Conservation (phyloP, 2,888 invertebrate genomes). For the Agrotis puta region DNA sequence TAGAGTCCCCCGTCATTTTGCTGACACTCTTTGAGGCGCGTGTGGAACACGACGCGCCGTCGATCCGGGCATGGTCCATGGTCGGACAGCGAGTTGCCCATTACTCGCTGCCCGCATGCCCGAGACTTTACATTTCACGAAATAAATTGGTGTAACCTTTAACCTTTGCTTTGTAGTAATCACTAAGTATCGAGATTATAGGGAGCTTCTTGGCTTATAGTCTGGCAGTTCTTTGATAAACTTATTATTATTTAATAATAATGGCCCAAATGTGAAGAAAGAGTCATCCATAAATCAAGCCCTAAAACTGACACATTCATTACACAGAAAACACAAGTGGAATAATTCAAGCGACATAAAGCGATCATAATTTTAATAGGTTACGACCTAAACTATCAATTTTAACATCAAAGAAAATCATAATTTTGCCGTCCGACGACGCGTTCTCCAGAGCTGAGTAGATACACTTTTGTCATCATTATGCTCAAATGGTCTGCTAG, state of each 20-base stretch:
- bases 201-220: background rate
- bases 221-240: background rate
- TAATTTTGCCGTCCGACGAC: slow-evolving; percentile 11
- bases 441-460: slow-evolving; percentile 13
- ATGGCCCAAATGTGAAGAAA: background rate
- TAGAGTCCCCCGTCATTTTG: no score
- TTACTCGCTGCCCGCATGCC: no score
- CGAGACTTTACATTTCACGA: no score
- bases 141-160: no score
- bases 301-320: slow-evolving; percentile 37
- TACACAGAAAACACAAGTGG: slow-evolving; percentile 21
- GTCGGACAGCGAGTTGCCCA: no score
- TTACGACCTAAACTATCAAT: slow-evolving; percentile 49
- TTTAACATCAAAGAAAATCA: slow-evolving; percentile 50
- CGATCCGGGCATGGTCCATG: no score
- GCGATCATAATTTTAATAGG: slow-evolving; percentile 42
- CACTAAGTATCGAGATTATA: background rate
- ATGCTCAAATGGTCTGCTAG: slow-evolving; percentile 30
- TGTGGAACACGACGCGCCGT: no score
- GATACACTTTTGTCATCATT: slow-evolving; percentile 43
- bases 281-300: slow-evolving; percentile 29
- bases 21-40: no score
- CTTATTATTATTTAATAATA: background rate
- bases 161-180: background rate
- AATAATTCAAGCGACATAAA: slow-evolving; percentile 40